A percentile compares a stretch with the other conserved stretches of the same genome.
phyloP scores from a whole-genome alignment of 2,113 vertebrate species.

The Ictalurus furcatus region DNA sequence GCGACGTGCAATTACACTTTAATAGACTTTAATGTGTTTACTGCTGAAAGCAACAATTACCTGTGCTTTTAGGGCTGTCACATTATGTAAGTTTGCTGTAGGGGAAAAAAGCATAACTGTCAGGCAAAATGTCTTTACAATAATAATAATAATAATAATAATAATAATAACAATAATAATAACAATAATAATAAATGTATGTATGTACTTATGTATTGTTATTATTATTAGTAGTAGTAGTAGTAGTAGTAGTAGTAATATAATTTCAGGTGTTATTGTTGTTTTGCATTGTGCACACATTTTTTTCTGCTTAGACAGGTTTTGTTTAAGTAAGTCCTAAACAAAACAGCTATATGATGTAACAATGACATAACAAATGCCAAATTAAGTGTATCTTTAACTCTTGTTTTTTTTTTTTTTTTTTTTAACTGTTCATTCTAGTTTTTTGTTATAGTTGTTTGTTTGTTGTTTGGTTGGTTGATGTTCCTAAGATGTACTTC shows the following conservation, averaged over 20 bases:
- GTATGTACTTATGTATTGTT: background rate
- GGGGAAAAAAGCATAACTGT: background rate
- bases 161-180: background rate
- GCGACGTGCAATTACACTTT: slow-evolving; percentile 38
- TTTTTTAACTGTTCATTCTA: background rate
- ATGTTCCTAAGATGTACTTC: background rate
- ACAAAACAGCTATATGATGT: background rate
- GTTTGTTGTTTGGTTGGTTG: background rate
- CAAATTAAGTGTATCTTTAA: background rate
- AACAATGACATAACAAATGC: background rate
- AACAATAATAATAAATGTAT: background rate
- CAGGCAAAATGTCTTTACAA: background rate
- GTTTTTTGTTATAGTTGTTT: background rate
- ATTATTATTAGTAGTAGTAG: background rate
- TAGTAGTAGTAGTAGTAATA: background rate
- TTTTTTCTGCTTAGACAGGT: background rate
- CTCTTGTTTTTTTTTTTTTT: background rate
- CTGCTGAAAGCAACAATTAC: slow-evolving; percentile 11
- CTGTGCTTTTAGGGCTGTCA: slow-evolving; percentile 23
- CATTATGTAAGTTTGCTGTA: background rate
- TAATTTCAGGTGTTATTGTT: background rate
- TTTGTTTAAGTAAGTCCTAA: background rate
- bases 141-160: background rate
- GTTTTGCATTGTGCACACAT: background rate
- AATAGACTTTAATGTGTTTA: slow-evolving; percentile 47